phyloP scores from a whole-genome alignment of 2,797 vertebrate species.

The Anomalospiza imberbis region DNA sequence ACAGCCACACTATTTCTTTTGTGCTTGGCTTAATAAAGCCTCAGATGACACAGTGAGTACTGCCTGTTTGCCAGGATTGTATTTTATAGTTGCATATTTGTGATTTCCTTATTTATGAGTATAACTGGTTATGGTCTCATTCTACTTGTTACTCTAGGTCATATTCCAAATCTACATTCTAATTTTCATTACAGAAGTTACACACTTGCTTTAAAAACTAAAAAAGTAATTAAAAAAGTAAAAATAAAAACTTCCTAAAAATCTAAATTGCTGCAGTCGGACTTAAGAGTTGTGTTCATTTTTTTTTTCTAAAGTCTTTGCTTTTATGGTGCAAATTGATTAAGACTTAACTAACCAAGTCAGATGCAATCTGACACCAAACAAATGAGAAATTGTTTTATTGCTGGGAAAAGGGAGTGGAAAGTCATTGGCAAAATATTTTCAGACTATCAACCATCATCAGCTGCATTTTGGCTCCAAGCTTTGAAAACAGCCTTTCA shows the following conservation, averaged over 20 bases:
- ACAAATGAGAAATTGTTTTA: neutral
- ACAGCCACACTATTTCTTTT: neutral
- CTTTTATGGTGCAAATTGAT: neutral
- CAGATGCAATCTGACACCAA: constrained; percentile 21
- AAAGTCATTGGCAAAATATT: constrained; percentile 31
- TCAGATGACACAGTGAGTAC: neutral
- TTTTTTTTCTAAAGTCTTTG: neutral
- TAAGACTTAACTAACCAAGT: constrained; percentile 18
- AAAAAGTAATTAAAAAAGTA: constrained; percentile 29
- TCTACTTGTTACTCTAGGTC: constrained; percentile 8
- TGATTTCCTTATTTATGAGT: neutral
- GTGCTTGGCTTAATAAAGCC: neutral
- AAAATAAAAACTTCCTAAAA: neutral
- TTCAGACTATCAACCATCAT: neutral
- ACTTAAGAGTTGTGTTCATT: neutral
- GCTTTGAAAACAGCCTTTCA: constrained; percentile 12
- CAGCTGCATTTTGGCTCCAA: constrained; percentile 29
- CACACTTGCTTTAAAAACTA: constrained; percentile 12
- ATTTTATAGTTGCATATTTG: constrained; percentile 32
- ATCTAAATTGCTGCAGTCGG: constrained; percentile 21
- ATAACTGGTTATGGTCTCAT: neutral
- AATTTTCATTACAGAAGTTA: constrained; percentile 47
- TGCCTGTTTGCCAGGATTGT: neutral
- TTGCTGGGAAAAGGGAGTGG: constrained; percentile 31
- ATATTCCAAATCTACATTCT: constrained; percentile 49